These are phyloP conservation scores for Tolmerus cingulatus DNA, from an alignment of 2,888 invertebrate species.

Conservation along the genomic window DNA sequence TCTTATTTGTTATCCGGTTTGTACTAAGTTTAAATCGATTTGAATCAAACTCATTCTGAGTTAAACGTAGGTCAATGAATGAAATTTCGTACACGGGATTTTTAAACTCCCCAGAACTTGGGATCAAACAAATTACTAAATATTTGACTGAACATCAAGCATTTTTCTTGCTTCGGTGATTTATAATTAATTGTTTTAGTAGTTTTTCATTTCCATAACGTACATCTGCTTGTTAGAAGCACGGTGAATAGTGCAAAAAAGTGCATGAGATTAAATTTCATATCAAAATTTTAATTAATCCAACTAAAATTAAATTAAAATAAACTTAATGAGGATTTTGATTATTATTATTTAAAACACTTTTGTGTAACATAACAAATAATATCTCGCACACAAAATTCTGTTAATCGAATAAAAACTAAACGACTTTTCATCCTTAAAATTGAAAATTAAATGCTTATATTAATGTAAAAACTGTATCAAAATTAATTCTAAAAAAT, in stretches of 20 bases:
- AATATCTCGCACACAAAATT: not conserved
- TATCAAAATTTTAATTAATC: not conserved
- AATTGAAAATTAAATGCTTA: not conserved
- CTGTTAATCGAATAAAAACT: not conserved
- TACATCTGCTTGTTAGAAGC: not conserved
- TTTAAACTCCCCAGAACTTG: no score
- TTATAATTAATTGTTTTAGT: not conserved
- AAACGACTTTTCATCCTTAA: not conserved
- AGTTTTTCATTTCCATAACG: not conserved
- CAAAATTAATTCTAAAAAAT: not conserved
- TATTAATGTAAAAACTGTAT: not conserved
- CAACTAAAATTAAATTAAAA: not conserved
- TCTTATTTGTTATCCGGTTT: no score
- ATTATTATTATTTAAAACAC: not conserved
- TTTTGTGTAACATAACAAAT: not conserved
- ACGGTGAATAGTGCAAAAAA: not conserved
- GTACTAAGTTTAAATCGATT: no score
- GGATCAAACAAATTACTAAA: no score
- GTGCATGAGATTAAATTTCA: not conserved
- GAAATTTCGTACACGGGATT: no score
- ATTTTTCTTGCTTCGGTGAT: not conserved
- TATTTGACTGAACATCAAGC: no score
- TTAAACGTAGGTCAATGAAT: no score
- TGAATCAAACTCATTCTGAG: no score
- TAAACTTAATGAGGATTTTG: not conserved